Conservation (phyloP, 2,113 vertebrate genomes). For the Cairina moschata region DNA sequence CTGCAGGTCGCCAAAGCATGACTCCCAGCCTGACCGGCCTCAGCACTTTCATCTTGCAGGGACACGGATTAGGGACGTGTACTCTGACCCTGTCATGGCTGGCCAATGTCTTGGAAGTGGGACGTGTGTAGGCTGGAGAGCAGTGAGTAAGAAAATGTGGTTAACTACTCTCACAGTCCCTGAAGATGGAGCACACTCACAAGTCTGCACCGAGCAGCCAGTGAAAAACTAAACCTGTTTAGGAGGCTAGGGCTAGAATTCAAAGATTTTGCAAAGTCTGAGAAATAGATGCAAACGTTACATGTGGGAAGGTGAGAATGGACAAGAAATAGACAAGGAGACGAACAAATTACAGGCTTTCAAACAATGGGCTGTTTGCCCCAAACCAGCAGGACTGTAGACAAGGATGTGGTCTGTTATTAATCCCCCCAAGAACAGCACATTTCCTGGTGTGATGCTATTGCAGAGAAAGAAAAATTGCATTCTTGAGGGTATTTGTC, state of each 20-base stretch:
- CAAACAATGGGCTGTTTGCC: constrained; percentile 5
- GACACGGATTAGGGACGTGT: not conserved
- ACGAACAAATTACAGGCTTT: constrained; percentile 36
- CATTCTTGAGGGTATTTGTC: constrained; percentile 47
- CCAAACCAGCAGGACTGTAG: not conserved
- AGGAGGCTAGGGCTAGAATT: not conserved
- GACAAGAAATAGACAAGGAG: not conserved
- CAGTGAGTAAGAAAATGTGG: not conserved
- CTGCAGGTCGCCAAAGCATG: not conserved
- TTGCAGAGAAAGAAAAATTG: constrained; percentile 12
- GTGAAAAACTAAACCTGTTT: not conserved
- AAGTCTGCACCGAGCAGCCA: not conserved
- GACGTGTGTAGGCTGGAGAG: not conserved
- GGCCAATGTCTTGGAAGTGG: not conserved
- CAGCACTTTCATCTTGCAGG: not conserved
- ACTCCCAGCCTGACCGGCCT: not conserved
- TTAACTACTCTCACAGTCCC: not conserved
- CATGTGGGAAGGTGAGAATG: not conserved
- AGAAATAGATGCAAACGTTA: not conserved
- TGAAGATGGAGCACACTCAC: not conserved
- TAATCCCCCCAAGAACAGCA: constrained; percentile 11
- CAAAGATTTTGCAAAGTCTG: not conserved
- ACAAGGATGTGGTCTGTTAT: constrained; percentile 42
- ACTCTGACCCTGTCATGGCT: not conserved
- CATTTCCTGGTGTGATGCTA: constrained; percentile 36